Evolutionary conservation across 2,797 vertebrate species (phyloP), one percentile per base, ranked within the genome.

Genomic region (Scarus forsteni): DNA sequence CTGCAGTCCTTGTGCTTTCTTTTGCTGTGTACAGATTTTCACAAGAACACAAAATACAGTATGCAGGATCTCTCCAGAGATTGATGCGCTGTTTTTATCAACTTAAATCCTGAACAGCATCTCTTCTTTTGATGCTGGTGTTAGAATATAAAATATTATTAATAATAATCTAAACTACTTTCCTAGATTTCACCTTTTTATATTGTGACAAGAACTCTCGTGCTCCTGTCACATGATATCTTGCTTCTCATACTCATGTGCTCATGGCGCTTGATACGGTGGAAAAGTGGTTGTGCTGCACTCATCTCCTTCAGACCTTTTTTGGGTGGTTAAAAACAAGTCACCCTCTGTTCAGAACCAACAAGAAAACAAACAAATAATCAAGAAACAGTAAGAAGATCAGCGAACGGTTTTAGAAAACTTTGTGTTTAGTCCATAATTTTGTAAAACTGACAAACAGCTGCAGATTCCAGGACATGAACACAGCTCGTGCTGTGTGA

Each of bases 181-280:
- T 12, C 1, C 2, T 40, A 5, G 53, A 19, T 69, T 44, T 60
- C 12, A 27, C 11, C 9, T 43, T 10, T 73, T 6, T 13, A 39
- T 40, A 49, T 14, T 27, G n/a, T 45, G 42, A 60, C 38, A 16
- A 19, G 14, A 60, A 19, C 43, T 53, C 34, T 52, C 54, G 10
- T 40, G 7, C 27, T 72, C 43, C 15, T 50, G 56, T 84, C 81
- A 83, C 67, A 67, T 77, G 77, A 68, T 62, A 59, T 65, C 49
- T 79, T 38, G 46, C 49, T 68, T 57, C 40, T 66, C 0, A 0
- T 71, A 60, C 45, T 69, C 59, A 68, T 55, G 52, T 77, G 73
- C 51, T 79, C 56, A 40, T 79, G 65, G 39, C 66, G 1, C 18
- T 44, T 66, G 34, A 72, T 58, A 38, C 13, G 40, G 42, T 60